phyloP scores from a whole-genome alignment of 2,797 vertebrate species.

The Tapera naevia region DNA sequence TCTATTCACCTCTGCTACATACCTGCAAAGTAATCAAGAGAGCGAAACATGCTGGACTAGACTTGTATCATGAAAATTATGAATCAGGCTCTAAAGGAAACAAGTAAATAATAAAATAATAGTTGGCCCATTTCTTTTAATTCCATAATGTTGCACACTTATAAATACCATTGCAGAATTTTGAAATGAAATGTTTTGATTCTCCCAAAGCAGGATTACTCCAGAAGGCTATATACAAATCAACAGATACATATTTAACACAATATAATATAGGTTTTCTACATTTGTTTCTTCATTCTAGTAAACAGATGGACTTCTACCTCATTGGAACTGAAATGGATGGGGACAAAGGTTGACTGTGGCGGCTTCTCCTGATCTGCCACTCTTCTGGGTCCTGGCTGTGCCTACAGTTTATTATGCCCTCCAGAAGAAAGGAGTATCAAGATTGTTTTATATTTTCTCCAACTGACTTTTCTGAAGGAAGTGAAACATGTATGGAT shows the following conservation, averaged over 20 bases:
- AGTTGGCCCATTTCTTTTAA: neutral
- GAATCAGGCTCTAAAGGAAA: neutral
- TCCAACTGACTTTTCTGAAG: neutral
- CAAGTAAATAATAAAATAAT: neutral
- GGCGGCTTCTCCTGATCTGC: neutral
- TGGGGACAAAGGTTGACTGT: neutral
- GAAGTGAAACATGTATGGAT: neutral
- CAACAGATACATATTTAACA: neutral
- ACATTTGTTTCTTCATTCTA: neutral
- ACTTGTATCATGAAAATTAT: neutral
- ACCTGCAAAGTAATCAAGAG: neutral
- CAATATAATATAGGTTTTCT: neutral
- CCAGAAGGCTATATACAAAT: neutral
- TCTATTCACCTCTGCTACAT: neutral
- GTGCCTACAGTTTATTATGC: fast-evolving
- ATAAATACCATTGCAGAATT: neutral
- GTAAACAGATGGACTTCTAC: neutral
- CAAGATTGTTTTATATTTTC: neutral
- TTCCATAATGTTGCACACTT: neutral
- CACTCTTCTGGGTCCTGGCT: neutral
- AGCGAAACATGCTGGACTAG: fast-evolving
- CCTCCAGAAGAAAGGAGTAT: neutral
- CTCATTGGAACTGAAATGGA: neutral
- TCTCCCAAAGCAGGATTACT: neutral
- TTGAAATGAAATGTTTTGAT: neutral